Evolutionary conservation across 1,140 invertebrate species (phyloP).

Genomic region (Druon quercuslanigerum): DNA sequence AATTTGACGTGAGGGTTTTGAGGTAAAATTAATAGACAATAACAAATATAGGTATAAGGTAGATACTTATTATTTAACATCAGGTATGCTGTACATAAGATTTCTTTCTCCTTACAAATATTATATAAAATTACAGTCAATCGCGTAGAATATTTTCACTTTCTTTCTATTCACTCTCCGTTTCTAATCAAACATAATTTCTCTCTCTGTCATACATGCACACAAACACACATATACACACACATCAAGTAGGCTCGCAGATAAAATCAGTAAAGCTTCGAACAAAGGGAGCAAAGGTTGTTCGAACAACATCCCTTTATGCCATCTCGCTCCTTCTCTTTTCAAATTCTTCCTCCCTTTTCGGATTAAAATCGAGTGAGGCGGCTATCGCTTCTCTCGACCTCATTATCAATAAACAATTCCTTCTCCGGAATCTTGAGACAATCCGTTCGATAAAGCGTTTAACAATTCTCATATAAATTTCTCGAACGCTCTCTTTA

Average conservation of each 20-base stretch:
- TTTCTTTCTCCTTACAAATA: constrained; percentile 74
- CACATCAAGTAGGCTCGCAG: constrained; percentile 37
- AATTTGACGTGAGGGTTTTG: not conserved
- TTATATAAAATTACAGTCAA: constrained; percentile 76
- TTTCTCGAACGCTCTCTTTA: not conserved
- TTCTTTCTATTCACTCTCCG: constrained; percentile 54
- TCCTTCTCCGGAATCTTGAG: not conserved
- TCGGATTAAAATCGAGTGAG: not conserved
- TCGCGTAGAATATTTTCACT: constrained; percentile 65
- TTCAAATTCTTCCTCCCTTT: not conserved
- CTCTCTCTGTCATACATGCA: constrained; percentile 33
- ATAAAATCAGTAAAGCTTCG: constrained; percentile 32
- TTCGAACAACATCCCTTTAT: constrained; percentile 23
- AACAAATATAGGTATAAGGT: constrained; percentile 62
- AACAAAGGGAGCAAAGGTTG: constrained; percentile 43
- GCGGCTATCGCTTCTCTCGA: not conserved
- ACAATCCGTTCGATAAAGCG: constrained; percentile 1
- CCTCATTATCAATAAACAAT: constrained; percentile 1
- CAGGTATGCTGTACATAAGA: constrained; percentile 75
- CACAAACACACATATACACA: constrained; percentile 40
- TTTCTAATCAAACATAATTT: constrained; percentile 36
- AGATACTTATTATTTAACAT: constrained; percentile 74
- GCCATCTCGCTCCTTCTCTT: constrained; percentile 8
- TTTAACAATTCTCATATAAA: not conserved
- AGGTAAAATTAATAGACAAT: not conserved